These are phyloP conservation scores for Cherax destructor DNA, from an alignment of 1,140 invertebrate species.

Conservation along the genomic window DNA sequence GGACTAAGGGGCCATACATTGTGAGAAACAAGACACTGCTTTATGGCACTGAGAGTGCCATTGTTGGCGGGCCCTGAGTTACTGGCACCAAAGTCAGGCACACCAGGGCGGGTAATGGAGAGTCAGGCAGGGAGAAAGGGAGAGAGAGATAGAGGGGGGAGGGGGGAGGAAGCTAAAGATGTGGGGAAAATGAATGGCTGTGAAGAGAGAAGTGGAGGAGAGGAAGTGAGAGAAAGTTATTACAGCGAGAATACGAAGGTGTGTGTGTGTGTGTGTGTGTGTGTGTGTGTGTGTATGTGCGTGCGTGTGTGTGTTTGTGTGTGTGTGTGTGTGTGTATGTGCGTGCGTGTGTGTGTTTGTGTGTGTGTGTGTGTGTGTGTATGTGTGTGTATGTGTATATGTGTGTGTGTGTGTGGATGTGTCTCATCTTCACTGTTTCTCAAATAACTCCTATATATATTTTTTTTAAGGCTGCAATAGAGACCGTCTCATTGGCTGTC, in stretches of 20 bases:
- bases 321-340: background rate
- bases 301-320: background rate
- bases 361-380: no score
- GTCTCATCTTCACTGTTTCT: no score
- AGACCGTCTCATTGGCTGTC: no score
- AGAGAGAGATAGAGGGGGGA: slow-evolving; percentile 5
- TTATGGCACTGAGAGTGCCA: slow-evolving; percentile 45
- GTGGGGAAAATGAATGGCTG: background rate
- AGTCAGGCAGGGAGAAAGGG: background rate
- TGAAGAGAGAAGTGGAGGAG: background rate
- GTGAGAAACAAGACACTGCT: slow-evolving; percentile 54
- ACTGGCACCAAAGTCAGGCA: slow-evolving; percentile 5
- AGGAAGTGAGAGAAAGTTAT: background rate
- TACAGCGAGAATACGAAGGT: no score
- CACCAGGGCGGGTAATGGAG: slow-evolving; percentile 16
- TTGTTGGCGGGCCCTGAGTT: slow-evolving; percentile 37
- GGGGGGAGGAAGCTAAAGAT: background rate
- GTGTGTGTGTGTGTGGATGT: slow-evolving; percentile 33
- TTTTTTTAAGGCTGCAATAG: no score
- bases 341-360: background rate
- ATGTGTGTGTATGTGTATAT: slow-evolving; percentile 30
- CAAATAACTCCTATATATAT: no score
- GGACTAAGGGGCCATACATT: slow-evolving; percentile 40
- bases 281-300: slow-evolving; percentile 33
- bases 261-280: slow-evolving; percentile 27